A percentile compares a stretch with the other conserved stretches of the same genome.
phyloP scores from a whole-genome alignment of 2,797 vertebrate species.

The Diplodus sargus region DNA sequence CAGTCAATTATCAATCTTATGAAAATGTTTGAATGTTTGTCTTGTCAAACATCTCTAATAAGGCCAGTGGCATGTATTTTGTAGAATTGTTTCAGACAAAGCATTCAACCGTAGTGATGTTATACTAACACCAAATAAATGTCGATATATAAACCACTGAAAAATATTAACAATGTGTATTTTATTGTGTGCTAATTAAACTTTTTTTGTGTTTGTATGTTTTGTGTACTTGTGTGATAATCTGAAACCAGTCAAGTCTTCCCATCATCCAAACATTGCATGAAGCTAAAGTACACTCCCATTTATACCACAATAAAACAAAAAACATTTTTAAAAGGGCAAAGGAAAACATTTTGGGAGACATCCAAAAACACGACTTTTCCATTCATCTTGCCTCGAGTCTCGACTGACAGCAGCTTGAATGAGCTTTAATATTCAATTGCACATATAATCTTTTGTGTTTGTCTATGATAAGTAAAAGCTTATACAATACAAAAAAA shows the following conservation, averaged over 20 bases:
- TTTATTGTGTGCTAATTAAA: slow-evolving; percentile 4
- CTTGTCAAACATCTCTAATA: background rate
- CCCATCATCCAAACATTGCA: background rate
- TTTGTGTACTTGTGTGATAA: background rate
- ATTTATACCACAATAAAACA: too few species aligned
- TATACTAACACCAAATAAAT: background rate
- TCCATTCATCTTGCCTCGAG: too few species aligned
- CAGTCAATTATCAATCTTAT: background rate
- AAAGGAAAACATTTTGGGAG: too few species aligned
- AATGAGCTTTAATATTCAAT: too few species aligned
- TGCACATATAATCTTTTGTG: too few species aligned
- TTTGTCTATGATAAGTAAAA: too few species aligned
- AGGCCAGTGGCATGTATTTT: background rate
- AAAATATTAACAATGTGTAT: background rate
- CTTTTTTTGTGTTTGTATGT: background rate
- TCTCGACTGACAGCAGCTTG: too few species aligned
- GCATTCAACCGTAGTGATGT: background rate
- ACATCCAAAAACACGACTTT: too few species aligned
- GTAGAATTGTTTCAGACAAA: background rate
- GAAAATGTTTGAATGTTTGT: background rate
- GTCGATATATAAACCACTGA: background rate
- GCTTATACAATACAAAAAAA: too few species aligned
- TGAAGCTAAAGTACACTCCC: background rate
- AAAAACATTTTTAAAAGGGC: too few species aligned
- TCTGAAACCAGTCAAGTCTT: background rate